phyloP scores from a whole-genome alignment of 2,888 invertebrate species.

The Matsumyia berberina region DNA sequence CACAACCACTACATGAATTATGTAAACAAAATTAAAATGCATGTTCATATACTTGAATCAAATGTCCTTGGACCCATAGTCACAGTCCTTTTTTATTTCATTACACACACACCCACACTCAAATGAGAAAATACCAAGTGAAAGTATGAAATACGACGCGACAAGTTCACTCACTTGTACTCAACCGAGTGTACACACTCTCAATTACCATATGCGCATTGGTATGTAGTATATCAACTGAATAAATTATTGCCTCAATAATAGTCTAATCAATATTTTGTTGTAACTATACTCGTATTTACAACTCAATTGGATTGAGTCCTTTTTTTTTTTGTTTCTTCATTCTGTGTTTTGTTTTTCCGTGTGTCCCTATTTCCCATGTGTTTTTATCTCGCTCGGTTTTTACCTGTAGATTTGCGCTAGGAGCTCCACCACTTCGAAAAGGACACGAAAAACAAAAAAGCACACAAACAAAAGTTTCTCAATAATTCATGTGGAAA shows the following conservation, averaged over 20 bases:
- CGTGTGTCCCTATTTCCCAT: conserved; percentile 15
- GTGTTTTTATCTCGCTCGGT: conserved; percentile 4
- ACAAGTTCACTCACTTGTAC: conserved; percentile 66
- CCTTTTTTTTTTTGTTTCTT: conserved; percentile 1
- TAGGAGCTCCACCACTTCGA: neutral
- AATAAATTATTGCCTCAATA: conserved; percentile 74
- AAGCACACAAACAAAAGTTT: conserved; percentile 9
- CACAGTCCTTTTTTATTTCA: conserved; percentile 2
- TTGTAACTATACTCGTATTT: conserved; percentile 59
- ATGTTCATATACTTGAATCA: conserved; percentile 19
- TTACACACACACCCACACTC: neutral
- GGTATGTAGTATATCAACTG: conserved; percentile 36
- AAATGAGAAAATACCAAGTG: neutral
- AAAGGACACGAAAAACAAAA: neutral
- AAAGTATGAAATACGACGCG: conserved; percentile 51
- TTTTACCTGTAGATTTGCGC: conserved; percentile 55
- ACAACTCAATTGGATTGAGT: conserved; percentile 57
- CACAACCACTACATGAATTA: conserved; percentile 12
- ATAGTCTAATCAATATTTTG: conserved; percentile 74
- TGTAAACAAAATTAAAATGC: conserved; percentile 36
- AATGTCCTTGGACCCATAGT: conserved; percentile 58
- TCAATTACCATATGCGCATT: conserved; percentile 43
- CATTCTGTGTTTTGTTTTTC: neutral
- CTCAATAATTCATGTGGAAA: conserved; percentile 33
- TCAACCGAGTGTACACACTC: conserved; percentile 44